Base-by-base conservation (phyloP, 1,140 invertebrate genomes). In the Lucilia sericata region DNA sequence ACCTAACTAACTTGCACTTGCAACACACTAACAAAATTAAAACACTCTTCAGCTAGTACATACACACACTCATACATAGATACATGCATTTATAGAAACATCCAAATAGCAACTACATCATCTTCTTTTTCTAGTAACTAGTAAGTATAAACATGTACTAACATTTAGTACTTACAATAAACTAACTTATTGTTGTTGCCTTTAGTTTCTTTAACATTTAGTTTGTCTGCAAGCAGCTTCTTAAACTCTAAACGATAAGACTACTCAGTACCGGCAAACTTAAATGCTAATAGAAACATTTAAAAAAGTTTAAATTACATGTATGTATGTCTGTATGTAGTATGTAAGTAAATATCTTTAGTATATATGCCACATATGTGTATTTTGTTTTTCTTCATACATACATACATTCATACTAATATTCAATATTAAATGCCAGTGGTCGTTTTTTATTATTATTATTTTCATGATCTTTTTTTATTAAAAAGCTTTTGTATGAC, bases 381-480 rank as follows among this genome's bases (percentile, higher is more conserved):
- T 60, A n/a, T 42, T 30, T 30, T 7, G 42, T 42, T 42, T 60
- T n/a, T n/a, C 14, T n/a, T 60, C 1, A 60, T 17, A 12, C 51
- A 60, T 14, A 14, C 14, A 60, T 60, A 0, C 14, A 60, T 60
- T n/a, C 25, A 30, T 30, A 7, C 55, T n/a, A 60, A 60, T 60
- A 60, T 60, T 70, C 65, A 70, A 70, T 70, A 70, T 70, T 70
- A 70, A 70, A 70, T 70, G 65, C 65, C 65, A 70, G 19, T 70
- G 65, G 65, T 70, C 65, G n/a, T 19, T n/a, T 60, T 60, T 60
- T 55, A 14, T 60, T 60, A 55, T 55, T 2, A 12, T 60, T 60
- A n/a, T 60, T 60, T 60, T 42, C 42, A 42, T 42, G 42, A 42
- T 42, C 42, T 42, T 42, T 60, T 60, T 17, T 17, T 60, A 60